Evolutionary conservation across 2,113 vertebrate genomes (phyloP).

Genomic region (Thamnaconus septentrionalis): DNA sequence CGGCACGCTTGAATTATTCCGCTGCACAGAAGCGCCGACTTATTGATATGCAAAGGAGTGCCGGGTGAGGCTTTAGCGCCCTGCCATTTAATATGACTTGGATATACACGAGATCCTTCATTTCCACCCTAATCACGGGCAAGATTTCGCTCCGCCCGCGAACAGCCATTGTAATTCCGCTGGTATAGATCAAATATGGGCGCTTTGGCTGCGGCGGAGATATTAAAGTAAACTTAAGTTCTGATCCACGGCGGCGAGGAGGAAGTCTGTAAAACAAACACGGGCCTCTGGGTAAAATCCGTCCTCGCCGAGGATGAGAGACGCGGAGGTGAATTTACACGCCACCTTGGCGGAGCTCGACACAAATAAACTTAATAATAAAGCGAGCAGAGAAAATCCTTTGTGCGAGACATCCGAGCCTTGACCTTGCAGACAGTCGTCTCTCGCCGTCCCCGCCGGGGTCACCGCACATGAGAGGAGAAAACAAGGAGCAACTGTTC

Average conservation of each 20-base stretch:
- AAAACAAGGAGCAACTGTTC: conserved; percentile 41
- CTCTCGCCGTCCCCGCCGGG: conserved; percentile 39
- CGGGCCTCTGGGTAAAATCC: conserved; percentile 15
- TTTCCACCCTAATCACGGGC: conserved; percentile 60
- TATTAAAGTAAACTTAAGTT: conserved; percentile 28
- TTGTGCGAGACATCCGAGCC: conserved; percentile 55
- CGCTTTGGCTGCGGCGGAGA: conserved; percentile 7
- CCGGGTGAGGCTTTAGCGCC: conserved; percentile 32
- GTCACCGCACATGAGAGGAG: conserved; percentile 50
- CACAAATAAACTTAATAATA: conserved; percentile 35
- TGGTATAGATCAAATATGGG: conserved; percentile 24
- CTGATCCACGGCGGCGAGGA: conserved; percentile 14
- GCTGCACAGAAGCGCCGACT: conserved; percentile 39
- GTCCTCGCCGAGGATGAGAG: conserved; percentile 18
- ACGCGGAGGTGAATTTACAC: conserved; percentile 43
- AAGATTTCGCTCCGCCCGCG: conserved; percentile 34
- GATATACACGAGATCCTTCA: conserved; percentile 61
- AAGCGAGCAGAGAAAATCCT: conserved; percentile 28
- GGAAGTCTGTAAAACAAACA: conserved; percentile 45
- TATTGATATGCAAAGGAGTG: conserved; percentile 62
- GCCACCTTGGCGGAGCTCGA: conserved; percentile 47
- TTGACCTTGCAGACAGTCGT: conserved; percentile 49
- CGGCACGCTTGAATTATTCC: conserved; percentile 42
- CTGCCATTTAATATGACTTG: conserved; percentile 63
- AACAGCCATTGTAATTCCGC: conserved; percentile 43